phyloP scores from a whole-genome alignment of 1,140 invertebrate genomes.

The Drosophila repleta region DNA sequence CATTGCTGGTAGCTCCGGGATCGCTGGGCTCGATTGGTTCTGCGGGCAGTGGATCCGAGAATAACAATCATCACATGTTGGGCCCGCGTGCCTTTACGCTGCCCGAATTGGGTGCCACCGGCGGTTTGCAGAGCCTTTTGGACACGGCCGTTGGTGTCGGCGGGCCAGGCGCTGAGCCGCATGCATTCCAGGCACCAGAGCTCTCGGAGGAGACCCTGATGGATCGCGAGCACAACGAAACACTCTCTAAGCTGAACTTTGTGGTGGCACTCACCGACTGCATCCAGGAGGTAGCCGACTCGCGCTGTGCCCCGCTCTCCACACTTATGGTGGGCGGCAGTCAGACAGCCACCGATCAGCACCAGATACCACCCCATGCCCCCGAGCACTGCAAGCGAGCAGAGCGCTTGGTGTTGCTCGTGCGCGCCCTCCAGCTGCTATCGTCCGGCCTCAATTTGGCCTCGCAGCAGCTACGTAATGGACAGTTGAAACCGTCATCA shows the following conservation, averaged over 20 bases:
- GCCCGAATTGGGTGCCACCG: conserved; percentile 90
- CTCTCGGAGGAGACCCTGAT: conserved; percentile 97
- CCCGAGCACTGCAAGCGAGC: conserved; percentile 87
- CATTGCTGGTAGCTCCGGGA: conserved; percentile 85
- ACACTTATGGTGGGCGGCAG: conserved; percentile 84
- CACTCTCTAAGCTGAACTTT: conserved; percentile 96
- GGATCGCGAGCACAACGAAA: conserved; percentile 97
- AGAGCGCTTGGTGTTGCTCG: conserved; percentile 96
- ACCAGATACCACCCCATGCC: conserved; percentile 84
- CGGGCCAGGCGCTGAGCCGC: conserved; percentile 89
- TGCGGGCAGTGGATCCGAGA: conserved; percentile 76
- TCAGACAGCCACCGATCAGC: conserved; percentile 55
- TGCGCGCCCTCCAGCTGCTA: conserved; percentile 95
- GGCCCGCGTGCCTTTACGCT: conserved; percentile 90
- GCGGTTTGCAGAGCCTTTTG: conserved; percentile 86
- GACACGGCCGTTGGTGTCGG: conserved; percentile 85
- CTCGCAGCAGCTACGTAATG: conserved; percentile 92
- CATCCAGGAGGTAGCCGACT: conserved; percentile 93
- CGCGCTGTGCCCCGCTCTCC: conserved; percentile 89
- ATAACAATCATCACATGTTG: conserved; percentile 86
- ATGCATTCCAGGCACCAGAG: conserved; percentile 93
- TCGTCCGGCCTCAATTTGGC: conserved; percentile 96
- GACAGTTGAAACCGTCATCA: conserved; percentile 93
- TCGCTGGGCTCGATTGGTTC: conserved; percentile 84
- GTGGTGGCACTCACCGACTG: conserved; percentile 95